These are phyloP conservation scores for Lates calcarifer DNA, from an alignment of 2,113 vertebrate species.

Conservation along the genomic window DNA sequence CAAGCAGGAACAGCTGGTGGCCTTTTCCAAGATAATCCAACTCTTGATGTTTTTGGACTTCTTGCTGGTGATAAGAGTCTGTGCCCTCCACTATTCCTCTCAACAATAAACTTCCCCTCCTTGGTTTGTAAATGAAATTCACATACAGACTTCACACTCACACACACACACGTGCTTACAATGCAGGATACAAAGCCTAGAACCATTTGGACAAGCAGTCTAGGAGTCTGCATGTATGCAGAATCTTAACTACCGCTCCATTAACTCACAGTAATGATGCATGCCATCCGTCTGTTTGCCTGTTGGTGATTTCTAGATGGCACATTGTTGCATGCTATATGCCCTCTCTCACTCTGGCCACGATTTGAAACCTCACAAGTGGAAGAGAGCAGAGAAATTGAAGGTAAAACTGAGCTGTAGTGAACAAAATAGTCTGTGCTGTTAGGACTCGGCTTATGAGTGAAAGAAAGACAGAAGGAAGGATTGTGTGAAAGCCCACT, in stretches of 20 bases:
- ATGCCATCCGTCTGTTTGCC: slow-evolving; percentile 63
- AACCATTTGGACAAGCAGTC: slow-evolving; percentile 47
- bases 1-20: slow-evolving; percentile 71
- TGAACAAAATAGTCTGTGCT: slow-evolving; percentile 30
- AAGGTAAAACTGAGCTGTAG: slow-evolving; percentile 25
- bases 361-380: slow-evolving; percentile 31
- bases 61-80: slow-evolving; percentile 32
- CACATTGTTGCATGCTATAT: slow-evolving; percentile 58
- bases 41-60: slow-evolving; percentile 60
- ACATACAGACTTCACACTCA: not conserved
- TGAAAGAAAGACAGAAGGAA: slow-evolving; percentile 26
- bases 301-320: slow-evolving; percentile 64
- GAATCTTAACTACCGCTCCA: slow-evolving; percentile 62
- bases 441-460: slow-evolving; percentile 36
- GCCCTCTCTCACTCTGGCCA: slow-evolving; percentile 49
- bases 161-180: slow-evolving; percentile 7
- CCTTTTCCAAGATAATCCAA: slow-evolving; percentile 71
- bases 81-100: slow-evolving; percentile 8
- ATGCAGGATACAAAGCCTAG: slow-evolving; percentile 28
- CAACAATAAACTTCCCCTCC: not conserved
- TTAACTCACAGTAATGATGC: slow-evolving; percentile 73
- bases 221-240: slow-evolving; percentile 51
- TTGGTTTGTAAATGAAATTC: not conserved
- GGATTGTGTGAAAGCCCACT: slow-evolving; percentile 17
- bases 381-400: slow-evolving; percentile 6